Evolutionary conservation across 1,140 invertebrate species (phyloP).

Genomic region (Aphelinus atriplicis): DNA sequence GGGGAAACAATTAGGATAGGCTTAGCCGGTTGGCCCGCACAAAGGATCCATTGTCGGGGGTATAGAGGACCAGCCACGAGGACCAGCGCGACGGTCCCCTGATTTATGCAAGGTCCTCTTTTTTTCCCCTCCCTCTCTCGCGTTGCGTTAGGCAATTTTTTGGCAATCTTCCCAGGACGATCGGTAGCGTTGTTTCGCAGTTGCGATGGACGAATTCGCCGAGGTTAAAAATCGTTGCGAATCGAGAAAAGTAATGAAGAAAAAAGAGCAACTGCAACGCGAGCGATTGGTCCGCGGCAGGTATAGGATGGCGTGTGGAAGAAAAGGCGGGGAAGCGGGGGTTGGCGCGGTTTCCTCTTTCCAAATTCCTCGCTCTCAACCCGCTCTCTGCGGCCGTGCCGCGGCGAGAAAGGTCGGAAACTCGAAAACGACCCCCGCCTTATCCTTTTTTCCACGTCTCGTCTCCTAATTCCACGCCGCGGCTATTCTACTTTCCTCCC

Average conservation of each 20-base stretch:
- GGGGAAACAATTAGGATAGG: neutral
- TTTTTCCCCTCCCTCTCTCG: too few relatives aligned
- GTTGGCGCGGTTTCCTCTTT: neutral
- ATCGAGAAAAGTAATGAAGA: neutral
- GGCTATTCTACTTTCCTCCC: neutral
- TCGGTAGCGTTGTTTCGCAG: too few relatives aligned
- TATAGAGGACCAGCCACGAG: too few relatives aligned
- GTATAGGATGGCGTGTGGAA: neutral
- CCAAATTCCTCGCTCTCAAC: conserved; percentile 9
- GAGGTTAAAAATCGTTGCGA: too few relatives aligned
- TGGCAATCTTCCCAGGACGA: too few relatives aligned
- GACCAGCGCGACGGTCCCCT: too few relatives aligned
- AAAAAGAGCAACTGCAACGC: neutral
- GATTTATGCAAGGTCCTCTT: too few relatives aligned
- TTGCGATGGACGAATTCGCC: too few relatives aligned
- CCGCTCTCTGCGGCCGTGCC: neutral
- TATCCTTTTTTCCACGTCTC: neutral
- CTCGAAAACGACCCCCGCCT: conserved; percentile 9
- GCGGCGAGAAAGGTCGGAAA: conserved; percentile 17
- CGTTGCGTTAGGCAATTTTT: too few relatives aligned
- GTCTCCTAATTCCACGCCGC: conserved; percentile 7
- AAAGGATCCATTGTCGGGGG: too few relatives aligned
- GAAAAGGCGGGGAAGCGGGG: neutral
- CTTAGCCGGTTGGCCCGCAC: neutral
- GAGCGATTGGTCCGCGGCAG: too few relatives aligned